Conservation (phyloP, 2,113 vertebrate genomes). For the Neogale vison region DNA sequence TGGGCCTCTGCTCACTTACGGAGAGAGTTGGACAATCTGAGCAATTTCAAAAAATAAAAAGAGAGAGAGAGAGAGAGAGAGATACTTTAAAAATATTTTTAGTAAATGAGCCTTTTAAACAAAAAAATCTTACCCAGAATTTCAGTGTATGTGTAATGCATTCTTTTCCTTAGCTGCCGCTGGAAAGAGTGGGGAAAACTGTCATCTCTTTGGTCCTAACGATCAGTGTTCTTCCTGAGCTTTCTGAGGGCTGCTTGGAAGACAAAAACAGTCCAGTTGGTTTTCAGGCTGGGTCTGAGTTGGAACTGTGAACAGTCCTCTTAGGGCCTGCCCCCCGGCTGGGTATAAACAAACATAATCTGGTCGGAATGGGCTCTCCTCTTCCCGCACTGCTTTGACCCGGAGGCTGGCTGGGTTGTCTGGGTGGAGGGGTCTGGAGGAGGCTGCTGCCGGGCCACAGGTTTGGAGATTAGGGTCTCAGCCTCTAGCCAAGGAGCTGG, state of each 20-base stretch:
- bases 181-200: background rate
- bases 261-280: background rate
- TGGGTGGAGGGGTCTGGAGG: fast-evolving
- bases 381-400: background rate
- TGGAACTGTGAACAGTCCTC: background rate
- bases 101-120: background rate
- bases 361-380: background rate
- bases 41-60: background rate
- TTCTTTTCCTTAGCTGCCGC: background rate
- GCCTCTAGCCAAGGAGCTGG: background rate
- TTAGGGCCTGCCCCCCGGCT: background rate
- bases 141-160: background rate
- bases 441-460: background rate
- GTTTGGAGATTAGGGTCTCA: background rate
- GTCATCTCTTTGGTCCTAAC: background rate
- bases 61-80: background rate
- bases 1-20: background rate
- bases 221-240: background rate
- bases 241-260: background rate
- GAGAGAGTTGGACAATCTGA: background rate
- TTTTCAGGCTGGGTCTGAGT: background rate
- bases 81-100: background rate
- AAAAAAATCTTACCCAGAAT: background rate
- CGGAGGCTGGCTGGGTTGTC: background rate
- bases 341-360: background rate